These are phyloP conservation scores for Anniella stebbinsi DNA, from an alignment of 2,797 vertebrate species.

Conservation along the genomic window DNA sequence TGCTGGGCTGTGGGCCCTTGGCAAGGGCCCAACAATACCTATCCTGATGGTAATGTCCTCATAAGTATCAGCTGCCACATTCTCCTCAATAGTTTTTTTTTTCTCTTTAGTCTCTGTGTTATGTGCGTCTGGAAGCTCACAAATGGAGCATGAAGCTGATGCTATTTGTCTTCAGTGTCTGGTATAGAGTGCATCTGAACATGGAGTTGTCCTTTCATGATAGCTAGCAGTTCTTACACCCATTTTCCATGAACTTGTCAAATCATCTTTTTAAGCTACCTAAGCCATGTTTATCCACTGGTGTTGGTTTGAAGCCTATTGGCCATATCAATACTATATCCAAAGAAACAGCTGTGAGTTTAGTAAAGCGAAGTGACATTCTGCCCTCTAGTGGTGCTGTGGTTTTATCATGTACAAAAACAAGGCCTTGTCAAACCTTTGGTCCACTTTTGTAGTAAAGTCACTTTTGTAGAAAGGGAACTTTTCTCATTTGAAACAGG, in stretches of 20 bases:
- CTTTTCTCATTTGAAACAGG: not conserved
- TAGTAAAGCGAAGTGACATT: not conserved
- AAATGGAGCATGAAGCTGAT: not conserved
- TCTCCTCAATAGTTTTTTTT: no score
- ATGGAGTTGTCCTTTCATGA: not conserved
- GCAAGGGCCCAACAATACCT: not conserved
- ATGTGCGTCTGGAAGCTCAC: not conserved
- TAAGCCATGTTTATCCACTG: not conserved
- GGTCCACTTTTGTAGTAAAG: not conserved
- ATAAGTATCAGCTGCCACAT: no score
- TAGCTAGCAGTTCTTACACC: not conserved
- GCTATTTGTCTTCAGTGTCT: not conserved
- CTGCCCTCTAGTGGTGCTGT: slow-evolving; percentile 24
- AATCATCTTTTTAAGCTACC: not conserved
- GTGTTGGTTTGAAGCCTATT: not conserved
- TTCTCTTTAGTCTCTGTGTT: no score
- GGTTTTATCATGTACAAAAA: not conserved
- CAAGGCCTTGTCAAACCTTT: not conserved
- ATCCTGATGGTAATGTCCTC: not conserved
- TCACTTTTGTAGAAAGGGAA: not conserved
- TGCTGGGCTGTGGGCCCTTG: not conserved
- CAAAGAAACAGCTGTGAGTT: not conserved
- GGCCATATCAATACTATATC: not conserved
- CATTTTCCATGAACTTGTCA: not conserved
- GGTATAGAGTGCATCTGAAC: not conserved